Percentiles rank a stretch among this genome's conserved stretches.
Evolutionary conservation across 2,797 vertebrate species (phyloP).

Genomic region (Pelodytes ibericus): DNA sequence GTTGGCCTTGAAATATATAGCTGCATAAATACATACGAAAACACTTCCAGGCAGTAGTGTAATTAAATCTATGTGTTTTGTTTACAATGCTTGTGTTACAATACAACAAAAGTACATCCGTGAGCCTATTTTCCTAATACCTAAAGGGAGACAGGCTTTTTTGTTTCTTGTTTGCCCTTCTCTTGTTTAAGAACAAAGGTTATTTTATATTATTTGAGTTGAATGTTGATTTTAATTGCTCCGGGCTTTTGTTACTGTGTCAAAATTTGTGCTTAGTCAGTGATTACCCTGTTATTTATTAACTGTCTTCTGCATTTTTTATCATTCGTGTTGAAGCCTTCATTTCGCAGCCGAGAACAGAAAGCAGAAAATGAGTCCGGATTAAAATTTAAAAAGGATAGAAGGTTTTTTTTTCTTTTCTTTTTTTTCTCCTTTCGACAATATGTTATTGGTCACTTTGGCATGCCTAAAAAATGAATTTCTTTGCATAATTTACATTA

Average conservation of each 20-base stretch:
- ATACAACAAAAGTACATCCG: too few species aligned
- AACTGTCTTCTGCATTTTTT: constrained; percentile 16
- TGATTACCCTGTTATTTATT: constrained; percentile 14
- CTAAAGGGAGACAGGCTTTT: too few species aligned
- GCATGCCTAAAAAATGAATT: constrained; percentile 50
- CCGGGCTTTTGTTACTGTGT: constrained; percentile 10
- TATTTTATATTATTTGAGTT: constrained; percentile 1
- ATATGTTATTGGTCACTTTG: constrained; percentile 52
- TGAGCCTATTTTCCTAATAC: too few species aligned
- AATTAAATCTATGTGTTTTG: too few species aligned
- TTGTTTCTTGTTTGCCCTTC: not conserved
- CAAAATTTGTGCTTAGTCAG: constrained; percentile 1
- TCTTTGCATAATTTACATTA: constrained; percentile 55
- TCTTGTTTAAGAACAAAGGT: not conserved
- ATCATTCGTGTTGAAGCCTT: constrained; percentile 28
- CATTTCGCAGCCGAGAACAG: constrained; percentile 15
- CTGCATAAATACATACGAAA: too few species aligned
- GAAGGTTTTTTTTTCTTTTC: too few species aligned
- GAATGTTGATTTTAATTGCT: constrained; percentile 10
- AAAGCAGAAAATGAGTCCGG: constrained; percentile 25
- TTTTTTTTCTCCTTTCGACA: constrained; percentile 23
- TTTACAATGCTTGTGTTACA: too few species aligned
- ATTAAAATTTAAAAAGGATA: constrained; percentile 48
- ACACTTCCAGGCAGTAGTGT: too few species aligned
- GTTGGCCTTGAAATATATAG: too few species aligned